Percentiles rank a stretch among this genome's conserved stretches.
These are phyloP conservation scores for Sitobion miscanthi DNA, from an alignment of 1,140 invertebrate species.

Conservation along the genomic window DNA sequence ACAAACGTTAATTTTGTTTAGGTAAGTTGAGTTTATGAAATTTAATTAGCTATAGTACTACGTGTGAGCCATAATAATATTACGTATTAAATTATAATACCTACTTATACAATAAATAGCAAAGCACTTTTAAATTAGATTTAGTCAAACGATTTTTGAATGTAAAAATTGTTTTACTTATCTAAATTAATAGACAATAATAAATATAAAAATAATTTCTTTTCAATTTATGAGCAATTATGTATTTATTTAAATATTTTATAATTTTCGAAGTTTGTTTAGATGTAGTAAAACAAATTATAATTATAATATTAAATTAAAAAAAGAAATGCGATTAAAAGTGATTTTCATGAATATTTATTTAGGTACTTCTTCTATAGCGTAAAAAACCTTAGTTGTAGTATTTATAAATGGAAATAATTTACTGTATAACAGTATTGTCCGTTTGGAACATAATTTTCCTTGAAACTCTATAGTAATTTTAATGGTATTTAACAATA, in stretches of 20 bases:
- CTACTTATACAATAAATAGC: background rate
- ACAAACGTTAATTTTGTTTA: background rate
- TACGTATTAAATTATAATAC: background rate
- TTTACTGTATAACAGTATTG: background rate
- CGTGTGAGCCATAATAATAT: background rate
- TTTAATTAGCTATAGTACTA: background rate
- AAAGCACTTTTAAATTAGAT: background rate
- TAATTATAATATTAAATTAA: too few relatives aligned
- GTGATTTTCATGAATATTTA: too few relatives aligned
- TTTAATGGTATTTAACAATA: background rate
- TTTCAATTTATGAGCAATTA: background rate
- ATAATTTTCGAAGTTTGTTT: too few relatives aligned
- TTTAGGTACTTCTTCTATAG: too few relatives aligned
- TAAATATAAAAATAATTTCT: too few relatives aligned
- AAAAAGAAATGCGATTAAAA: too few relatives aligned
- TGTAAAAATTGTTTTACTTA: background rate
- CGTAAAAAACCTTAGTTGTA: too few relatives aligned
- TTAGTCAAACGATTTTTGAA: background rate
- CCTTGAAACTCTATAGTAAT: background rate
- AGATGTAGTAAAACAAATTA: too few relatives aligned
- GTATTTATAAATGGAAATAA: background rate
- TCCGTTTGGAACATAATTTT: background rate
- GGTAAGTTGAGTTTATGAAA: background rate
- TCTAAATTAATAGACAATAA: background rate
- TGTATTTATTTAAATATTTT: too few relatives aligned